Percentiles rank a stretch among this genome's conserved stretches.
Evolutionary conservation across 2,113 vertebrate genomes (phyloP).

Genomic region (Romanogobio albipinnatus): DNA sequence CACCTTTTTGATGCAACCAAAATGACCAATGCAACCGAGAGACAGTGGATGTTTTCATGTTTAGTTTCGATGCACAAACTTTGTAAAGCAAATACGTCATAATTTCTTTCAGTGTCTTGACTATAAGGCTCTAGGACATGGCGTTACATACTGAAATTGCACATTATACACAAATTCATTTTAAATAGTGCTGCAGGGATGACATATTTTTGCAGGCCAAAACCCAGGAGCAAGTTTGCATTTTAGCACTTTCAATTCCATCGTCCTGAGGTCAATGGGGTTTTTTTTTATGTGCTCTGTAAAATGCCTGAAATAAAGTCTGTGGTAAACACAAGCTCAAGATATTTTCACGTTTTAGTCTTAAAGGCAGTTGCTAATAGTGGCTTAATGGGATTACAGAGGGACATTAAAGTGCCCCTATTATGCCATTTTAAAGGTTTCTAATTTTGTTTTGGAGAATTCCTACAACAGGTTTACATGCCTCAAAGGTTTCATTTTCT

Average conservation of each 20-base stretch:
- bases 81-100: background rate
- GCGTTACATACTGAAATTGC: background rate
- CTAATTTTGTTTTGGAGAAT: no score
- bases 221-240: background rate
- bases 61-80: background rate
- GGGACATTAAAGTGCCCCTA: no score
- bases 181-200: background rate
- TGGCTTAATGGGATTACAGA: no score
- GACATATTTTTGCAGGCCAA: background rate
- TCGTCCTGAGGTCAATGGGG: background rate
- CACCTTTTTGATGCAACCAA: background rate
- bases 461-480: no score
- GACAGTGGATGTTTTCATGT: background rate
- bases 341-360: no score
- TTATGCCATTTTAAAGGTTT: no score
- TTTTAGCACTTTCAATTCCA: background rate
- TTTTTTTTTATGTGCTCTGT: background rate
- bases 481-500: no score
- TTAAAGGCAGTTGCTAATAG: no score
- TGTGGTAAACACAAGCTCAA: background rate
- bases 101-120: background rate
- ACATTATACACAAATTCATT: background rate
- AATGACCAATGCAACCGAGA: background rate
- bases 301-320: background rate
- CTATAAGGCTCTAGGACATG: background rate